Evolutionary conservation across 2,113 vertebrate species (phyloP).

Genomic region (Lichenostomus cassidix): DNA sequence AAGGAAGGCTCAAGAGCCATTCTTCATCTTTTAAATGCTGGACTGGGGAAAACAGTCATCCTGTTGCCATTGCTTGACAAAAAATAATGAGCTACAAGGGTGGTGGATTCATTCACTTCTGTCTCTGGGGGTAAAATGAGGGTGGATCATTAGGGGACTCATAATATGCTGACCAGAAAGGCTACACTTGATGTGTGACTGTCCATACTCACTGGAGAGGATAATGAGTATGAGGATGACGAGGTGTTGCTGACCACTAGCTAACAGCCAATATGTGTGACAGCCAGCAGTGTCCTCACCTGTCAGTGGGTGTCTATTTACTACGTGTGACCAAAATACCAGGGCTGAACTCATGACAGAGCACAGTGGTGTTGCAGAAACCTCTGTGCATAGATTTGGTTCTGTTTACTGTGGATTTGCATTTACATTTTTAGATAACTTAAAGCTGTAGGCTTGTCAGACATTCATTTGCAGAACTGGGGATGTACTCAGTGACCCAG

Average conservation of each 20-base stretch:
- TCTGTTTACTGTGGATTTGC: not conserved
- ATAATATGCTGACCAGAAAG: not conserved
- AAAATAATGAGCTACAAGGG: not conserved
- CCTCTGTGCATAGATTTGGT: not conserved
- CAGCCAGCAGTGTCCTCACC: not conserved
- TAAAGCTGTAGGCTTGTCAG: not conserved
- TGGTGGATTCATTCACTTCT: not conserved
- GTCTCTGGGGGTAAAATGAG: not conserved
- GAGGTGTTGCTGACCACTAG: not conserved
- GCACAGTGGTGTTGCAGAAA: not conserved
- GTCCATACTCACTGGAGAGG: not conserved
- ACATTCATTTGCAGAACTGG: not conserved
- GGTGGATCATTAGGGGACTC: not conserved
- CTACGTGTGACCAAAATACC: not conserved
- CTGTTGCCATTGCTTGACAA: not conserved
- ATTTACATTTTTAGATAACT: not conserved
- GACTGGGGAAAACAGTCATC: not conserved
- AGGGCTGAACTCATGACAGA: not conserved
- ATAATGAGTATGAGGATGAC: not conserved
- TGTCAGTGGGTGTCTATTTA: not conserved
- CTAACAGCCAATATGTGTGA: not conserved
- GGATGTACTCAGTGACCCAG: not conserved
- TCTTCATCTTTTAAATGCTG: not conserved
- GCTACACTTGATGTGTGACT: not conserved
- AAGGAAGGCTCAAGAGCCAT: not conserved